These are phyloP conservation scores for Magallana gigas DNA, from an alignment of 1,140 invertebrate species.

Conservation along the genomic window DNA sequence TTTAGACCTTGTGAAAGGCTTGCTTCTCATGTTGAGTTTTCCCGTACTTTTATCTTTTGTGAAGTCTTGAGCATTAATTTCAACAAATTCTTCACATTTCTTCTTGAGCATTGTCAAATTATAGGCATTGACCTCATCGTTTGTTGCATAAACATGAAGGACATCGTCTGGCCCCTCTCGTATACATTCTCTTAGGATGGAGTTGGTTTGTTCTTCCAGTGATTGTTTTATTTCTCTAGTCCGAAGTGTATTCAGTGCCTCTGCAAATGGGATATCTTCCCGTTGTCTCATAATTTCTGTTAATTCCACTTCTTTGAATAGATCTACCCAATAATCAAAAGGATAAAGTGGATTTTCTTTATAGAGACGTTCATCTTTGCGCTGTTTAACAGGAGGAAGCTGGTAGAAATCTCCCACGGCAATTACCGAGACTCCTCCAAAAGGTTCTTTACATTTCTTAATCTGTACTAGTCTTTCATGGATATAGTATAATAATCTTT, in stretches of 20 bases:
- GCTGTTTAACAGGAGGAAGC: constrained; percentile 38
- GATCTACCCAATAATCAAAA: constrained; percentile 39
- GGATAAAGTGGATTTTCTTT: neutral
- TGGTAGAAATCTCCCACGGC: constrained; percentile 54
- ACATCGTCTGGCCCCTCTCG: too few relatives aligned
- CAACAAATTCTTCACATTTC: neutral
- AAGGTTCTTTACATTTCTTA: constrained; percentile 39
- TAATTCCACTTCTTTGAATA: constrained; percentile 29
- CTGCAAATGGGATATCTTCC: constrained; percentile 33
- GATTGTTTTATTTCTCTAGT: too few relatives aligned
- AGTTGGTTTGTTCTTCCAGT: too few relatives aligned
- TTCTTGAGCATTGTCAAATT: constrained; percentile 38
- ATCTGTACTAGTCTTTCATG: constrained; percentile 51
- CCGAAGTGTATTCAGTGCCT: neutral
- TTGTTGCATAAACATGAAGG: too few relatives aligned
- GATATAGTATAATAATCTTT: constrained; percentile 53
- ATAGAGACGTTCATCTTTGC: neutral
- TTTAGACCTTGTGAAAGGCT: neutral
- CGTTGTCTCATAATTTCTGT: constrained; percentile 45
- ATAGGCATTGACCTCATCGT: constrained; percentile 20
- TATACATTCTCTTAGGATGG: too few relatives aligned
- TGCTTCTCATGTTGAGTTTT: constrained; percentile 9
- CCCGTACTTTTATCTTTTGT: constrained; percentile 30
- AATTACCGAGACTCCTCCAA: constrained; percentile 46
- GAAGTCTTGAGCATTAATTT: constrained; percentile 32